Percentiles rank a stretch among this genome's conserved stretches.
Conservation (phyloP, 2,113 vertebrate genomes). For the Chamaea fasciata region DNA sequence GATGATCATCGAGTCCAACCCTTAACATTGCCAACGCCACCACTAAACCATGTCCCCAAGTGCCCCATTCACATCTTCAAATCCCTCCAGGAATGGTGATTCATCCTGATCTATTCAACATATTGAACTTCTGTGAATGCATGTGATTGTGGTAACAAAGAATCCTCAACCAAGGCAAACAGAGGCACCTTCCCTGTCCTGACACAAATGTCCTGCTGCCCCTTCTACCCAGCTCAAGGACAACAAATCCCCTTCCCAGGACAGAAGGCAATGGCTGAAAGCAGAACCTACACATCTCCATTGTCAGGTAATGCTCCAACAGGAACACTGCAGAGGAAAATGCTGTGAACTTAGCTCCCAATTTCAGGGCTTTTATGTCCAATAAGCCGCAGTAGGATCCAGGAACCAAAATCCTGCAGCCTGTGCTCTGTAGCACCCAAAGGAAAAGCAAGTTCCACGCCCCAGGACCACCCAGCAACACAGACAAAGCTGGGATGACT, state of each 20-base stretch:
- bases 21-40: background rate
- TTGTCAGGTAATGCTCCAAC: accelerated
- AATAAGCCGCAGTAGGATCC: background rate
- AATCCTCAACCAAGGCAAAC: background rate
- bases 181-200: background rate
- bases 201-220: background rate
- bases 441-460: background rate
- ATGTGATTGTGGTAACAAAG: accelerated
- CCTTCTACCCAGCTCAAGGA: background rate
- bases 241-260: background rate
- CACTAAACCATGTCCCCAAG: background rate
- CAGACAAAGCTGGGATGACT: background rate
- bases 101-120: background rate
- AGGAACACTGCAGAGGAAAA: background rate
- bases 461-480: background rate
- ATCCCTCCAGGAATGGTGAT: background rate
- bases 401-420: background rate
- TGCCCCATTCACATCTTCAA: accelerated
- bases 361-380: accelerated
- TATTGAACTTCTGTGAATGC: accelerated
- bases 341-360: background rate
- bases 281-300: accelerated
- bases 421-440: background rate
- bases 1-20: background rate
- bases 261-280: background rate